Evolutionary conservation across 2,888 invertebrate genomes (phyloP).

Genomic region (Apoda limacodes): DNA sequence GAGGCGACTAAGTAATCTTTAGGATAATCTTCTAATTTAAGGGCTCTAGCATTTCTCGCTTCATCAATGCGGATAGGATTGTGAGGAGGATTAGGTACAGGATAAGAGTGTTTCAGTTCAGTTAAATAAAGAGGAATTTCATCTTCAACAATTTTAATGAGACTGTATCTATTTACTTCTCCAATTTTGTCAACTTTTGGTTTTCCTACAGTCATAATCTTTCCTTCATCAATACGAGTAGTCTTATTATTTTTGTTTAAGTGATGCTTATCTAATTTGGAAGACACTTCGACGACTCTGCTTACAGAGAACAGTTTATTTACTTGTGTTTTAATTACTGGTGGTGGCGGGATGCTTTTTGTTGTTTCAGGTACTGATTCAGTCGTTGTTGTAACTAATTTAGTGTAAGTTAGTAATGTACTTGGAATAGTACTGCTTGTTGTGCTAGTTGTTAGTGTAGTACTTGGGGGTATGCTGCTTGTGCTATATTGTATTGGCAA

Average conservation of each 20-base stretch:
- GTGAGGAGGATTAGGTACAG: conserved; percentile 59
- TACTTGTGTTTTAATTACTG: conserved; percentile 56
- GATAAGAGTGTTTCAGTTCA: conserved; percentile 57
- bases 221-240: conserved; percentile 60
- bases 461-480: conserved; percentile 3
- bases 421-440: conserved; percentile 25
- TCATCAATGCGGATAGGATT: conserved; percentile 62
- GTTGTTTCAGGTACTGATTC: conserved; percentile 32
- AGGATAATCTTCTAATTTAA: conserved; percentile 43
- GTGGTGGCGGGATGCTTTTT: conserved; percentile 33
- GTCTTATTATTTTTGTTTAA: conserved; percentile 67
- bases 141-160: conserved; percentile 76
- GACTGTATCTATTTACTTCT: conserved; percentile 75
- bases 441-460: conserved; percentile 19
- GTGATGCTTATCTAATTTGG: conserved; percentile 72
- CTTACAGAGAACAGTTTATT: conserved; percentile 77
- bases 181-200: conserved; percentile 75
- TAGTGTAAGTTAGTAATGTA: not conserved
- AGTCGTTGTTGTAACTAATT: conserved; percentile 17
- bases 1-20: conserved; percentile 60
- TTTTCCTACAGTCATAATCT: conserved; percentile 68
- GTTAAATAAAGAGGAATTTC: conserved; percentile 64
- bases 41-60: conserved; percentile 57
- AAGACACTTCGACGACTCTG: conserved; percentile 76
- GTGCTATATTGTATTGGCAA: no score